A percentile compares a stretch with the other conserved stretches of the same genome.
phyloP scores from a whole-genome alignment of 2,113 vertebrate genomes.

The Semnopithecus entellus region DNA sequence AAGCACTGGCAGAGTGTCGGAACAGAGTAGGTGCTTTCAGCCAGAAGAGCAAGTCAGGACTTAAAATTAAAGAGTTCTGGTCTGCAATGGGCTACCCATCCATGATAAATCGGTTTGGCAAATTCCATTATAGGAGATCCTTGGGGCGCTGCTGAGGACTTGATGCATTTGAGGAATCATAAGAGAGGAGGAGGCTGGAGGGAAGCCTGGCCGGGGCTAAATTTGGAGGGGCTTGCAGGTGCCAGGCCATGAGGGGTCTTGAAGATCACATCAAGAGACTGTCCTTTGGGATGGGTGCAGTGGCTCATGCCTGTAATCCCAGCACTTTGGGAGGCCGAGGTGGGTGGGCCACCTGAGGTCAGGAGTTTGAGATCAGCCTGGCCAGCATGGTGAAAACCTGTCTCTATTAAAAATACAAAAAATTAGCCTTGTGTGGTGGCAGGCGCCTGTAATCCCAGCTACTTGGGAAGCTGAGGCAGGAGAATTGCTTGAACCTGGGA shows the following conservation, averaged over 20 bases:
- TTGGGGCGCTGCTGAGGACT: not conserved
- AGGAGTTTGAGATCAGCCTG: too few species aligned
- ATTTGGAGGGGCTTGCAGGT: not conserved
- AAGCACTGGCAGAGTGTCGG: not conserved
- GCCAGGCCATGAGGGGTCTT: not conserved
- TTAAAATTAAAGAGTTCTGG: not conserved
- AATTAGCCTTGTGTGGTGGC: too few species aligned
- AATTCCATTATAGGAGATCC: not conserved
- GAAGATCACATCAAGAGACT: not conserved
- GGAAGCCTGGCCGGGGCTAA: not conserved
- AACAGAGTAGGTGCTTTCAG: not conserved
- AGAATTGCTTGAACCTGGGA: too few species aligned
- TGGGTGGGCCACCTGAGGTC: too few species aligned
- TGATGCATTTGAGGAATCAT: not conserved
- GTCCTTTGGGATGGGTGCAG: too few species aligned
- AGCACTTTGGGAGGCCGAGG: too few species aligned
- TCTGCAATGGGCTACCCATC: not conserved
- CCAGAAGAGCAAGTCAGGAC: not conserved
- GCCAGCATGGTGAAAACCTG: too few species aligned
- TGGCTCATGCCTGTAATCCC: too few species aligned
- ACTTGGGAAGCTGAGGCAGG: too few species aligned
- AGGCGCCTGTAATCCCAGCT: too few species aligned
- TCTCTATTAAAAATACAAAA: too few species aligned
- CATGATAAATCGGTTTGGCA: not conserved
- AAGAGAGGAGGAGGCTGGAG: not conserved